Evolutionary conservation across 2,113 vertebrate genomes (phyloP), one percentile per base, ranked within the genome.

Genomic region (Amazona guildingii): DNA sequence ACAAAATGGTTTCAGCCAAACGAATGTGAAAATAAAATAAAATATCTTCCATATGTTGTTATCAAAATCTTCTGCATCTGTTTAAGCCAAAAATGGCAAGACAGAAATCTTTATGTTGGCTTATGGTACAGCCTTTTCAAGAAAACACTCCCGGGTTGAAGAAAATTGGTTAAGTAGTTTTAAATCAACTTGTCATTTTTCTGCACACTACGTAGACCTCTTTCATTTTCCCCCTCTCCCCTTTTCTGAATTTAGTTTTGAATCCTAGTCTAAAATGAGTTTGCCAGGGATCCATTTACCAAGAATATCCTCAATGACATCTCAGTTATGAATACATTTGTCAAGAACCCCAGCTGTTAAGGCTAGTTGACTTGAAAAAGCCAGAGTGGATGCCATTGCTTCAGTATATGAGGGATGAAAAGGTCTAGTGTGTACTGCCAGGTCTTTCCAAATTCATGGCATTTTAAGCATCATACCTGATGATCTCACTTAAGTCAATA

Each of bases 1-100:
- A 84, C 48, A 79, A 94, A 91, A 91, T 68, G 43, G 33, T 74
- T 95, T 87, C 93, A 86, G 78, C 62, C 89, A 91, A 91, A 89
- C 57, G 74, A 94, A 87, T 72, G 66, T 89, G 74, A n/a, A 86
- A 82, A 80, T 49, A 88, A 82, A 75, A 23, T 11, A 80, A 88
- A 69, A 93, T 73, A 66, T 79, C 46, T 95, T 95, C 96, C 96
- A 96, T 95, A 95, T 97, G 93, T 92, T 92, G 86, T 73, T 96
- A 95, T 92, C 13, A 0, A 92, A 96, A 89, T 95, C 66, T 91
- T 95, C 95, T 96, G 86, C 74, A 92, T 87, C 89, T 95, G 81
- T 86, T 92, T 79, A 89, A 97, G 89, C 88, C 39, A 96, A 95
- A 96, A 94, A 84, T 84, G 77, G 86, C 73, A 89, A 91, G 91